Conservation (phyloP, 2,113 vertebrate species). For the Chauna torquata region DNA sequence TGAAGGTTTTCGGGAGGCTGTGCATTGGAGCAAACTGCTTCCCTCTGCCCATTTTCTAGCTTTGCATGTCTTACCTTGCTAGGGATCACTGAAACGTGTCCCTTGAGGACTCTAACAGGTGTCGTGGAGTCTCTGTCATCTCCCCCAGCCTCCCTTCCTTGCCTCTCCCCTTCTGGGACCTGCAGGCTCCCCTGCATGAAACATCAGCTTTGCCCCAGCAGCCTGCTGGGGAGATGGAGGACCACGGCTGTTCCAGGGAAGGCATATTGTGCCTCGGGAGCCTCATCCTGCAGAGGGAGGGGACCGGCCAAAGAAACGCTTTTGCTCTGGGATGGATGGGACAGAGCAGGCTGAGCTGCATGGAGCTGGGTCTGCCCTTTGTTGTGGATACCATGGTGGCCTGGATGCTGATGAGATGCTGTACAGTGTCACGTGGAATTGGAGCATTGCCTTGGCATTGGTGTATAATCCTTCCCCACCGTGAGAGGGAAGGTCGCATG, state of each 20-base stretch:
- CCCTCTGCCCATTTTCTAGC: not conserved
- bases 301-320: not conserved
- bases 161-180: not conserved
- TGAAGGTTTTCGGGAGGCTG: not conserved
- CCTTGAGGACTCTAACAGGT: not conserved
- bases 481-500: not conserved
- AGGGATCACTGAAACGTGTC: fast-evolving
- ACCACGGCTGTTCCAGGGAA: fast-evolving
- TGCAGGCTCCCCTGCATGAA: not conserved
- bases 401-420: fast-evolving
- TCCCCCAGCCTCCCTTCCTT: not conserved
- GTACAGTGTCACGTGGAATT: not conserved
- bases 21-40: fast-evolving
- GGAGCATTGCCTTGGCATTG: not conserved
- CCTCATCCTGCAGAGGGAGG: not conserved
- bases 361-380: not conserved
- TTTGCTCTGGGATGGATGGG: not conserved
- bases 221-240: not conserved
- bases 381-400: not conserved
- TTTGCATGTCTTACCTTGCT: fast-evolving
- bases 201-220: not conserved
- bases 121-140: not conserved
- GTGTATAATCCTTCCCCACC: not conserved
- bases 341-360: not conserved
- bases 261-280: not conserved